Base-by-base conservation (phyloP, 2,888 invertebrate species). In the Cryptocephalus primarius region DNA sequence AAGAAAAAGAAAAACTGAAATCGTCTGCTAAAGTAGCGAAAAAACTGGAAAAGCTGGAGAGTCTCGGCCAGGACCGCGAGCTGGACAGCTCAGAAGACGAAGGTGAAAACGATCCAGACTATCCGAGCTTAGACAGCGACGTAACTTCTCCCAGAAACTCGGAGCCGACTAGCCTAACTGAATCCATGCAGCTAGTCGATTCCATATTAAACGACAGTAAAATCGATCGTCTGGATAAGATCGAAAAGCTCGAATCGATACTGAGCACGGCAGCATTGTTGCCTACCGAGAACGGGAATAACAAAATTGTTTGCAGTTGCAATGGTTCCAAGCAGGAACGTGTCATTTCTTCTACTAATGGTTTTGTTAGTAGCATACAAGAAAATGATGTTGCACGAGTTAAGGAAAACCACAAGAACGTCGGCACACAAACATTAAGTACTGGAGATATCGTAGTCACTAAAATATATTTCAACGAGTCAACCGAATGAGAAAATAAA, bases 361-460 rank as follows among this genome's bases (percentile, higher is more conserved):
- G 61, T 49, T 67, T 60, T 48, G 58, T 62, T 32, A 60, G 58
- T 47, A 57, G 60, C 33, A 53, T 53, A 1, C 57, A 54, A 22
- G 60, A 55, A 32, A 61, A 68, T 46, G 70, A 66, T 55, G 66
- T 68, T 51, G 71, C 71, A 34, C 45, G 51, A 63, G 71, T 70
- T 63, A 75, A 72, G 67, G 65, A 60, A 48, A 72, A 65, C 71
- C 72, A 67, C 67, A 64, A 52, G 10, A 79, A 80, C 57, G 76
- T 80, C 49, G 82, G 81, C 33, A 83, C 85, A 48, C 92, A 93
- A 71, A 92, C 92, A 1, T 74, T 90, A 41, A 90, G 90, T 66
- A 92, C 92, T 12, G 92, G 92, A 43, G 92, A 92, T 67, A 88
- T 93, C 62, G 91, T 91, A 45, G 89, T 92, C 60, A 91, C 90